Evolutionary conservation across 2,797 vertebrate species (phyloP).

Genomic region (Sylvilagus floridanus): DNA sequence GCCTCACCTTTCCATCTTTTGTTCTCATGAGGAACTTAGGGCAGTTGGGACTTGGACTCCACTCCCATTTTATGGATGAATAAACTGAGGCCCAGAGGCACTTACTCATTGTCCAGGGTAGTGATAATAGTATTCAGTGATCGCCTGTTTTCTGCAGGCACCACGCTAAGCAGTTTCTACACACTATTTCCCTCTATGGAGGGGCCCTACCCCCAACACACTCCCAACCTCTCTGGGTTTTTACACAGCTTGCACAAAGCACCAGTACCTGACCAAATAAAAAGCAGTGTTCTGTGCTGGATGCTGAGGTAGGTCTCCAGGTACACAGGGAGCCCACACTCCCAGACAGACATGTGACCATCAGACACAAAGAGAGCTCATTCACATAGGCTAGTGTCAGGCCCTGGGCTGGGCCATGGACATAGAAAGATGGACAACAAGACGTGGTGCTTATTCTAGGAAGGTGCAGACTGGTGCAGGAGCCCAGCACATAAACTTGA

Average conservation of each 20-base stretch:
- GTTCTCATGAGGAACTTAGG: neutral
- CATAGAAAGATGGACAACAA: neutral
- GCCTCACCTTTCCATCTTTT: neutral
- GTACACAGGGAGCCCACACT: neutral
- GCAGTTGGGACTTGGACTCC: neutral
- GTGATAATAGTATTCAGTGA: neutral
- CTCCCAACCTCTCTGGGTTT: neutral
- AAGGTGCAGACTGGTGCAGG: neutral
- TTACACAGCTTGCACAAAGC: neutral
- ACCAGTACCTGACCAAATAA: neutral
- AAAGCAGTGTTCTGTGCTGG: neutral
- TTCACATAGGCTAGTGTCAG: neutral
- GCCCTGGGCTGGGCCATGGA: accelerated
- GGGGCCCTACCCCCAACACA: neutral
- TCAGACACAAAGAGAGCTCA: neutral
- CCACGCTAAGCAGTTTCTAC: neutral
- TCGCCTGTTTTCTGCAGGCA: neutral
- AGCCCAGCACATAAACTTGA: neutral
- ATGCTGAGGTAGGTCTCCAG: neutral
- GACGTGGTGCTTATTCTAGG: accelerated
- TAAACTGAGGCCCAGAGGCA: neutral
- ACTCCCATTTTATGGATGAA: neutral
- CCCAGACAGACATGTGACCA: accelerated
- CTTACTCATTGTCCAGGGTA: neutral
- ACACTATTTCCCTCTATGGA: neutral